A percentile compares a stretch with the other conserved stretches of the same genome.
Evolutionary conservation across 2,113 vertebrate genomes (phyloP).

Genomic region (Bos javanicus): DNA sequence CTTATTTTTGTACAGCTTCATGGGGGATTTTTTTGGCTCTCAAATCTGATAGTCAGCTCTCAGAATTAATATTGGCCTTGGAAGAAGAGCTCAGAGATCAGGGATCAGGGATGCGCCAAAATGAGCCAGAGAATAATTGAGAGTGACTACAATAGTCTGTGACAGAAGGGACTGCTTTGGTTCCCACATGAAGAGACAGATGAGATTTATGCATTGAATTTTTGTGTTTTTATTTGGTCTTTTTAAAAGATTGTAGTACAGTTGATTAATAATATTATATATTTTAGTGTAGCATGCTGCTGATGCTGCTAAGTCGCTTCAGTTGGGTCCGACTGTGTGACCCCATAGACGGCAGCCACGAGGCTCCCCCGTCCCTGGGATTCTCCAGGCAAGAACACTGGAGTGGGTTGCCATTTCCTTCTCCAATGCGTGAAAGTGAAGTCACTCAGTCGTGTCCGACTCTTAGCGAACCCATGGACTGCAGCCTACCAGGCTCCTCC

Average conservation of each 20-base stretch:
- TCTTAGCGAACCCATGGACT: too few species aligned
- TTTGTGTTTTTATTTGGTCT: neutral
- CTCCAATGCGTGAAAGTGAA: too few species aligned
- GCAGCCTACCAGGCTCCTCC: too few species aligned
- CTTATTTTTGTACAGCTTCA: neutral
- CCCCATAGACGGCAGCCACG: too few species aligned
- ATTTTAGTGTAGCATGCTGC: neutral
- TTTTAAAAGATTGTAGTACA: neutral
- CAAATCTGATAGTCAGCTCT: neutral
- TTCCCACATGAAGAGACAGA: neutral
- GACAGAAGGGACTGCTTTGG: neutral
- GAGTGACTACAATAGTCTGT: neutral
- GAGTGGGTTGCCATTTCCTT: too few species aligned
- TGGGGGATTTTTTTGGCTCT: neutral
- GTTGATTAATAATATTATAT: neutral
- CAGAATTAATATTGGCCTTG: neutral
- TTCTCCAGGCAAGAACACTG: too few species aligned
- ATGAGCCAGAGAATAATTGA: neutral
- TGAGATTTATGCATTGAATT: neutral
- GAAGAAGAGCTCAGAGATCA: neutral
- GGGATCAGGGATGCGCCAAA: neutral
- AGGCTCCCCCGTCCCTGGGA: too few species aligned
- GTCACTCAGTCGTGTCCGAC: fast-evolving
- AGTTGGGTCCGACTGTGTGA: fast-evolving
- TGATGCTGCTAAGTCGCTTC: fast-evolving